A percentile compares a stretch with the other conserved stretches of the same genome.
Evolutionary conservation across 2,113 vertebrate species (phyloP).

Genomic region (Vidua chalybeata): DNA sequence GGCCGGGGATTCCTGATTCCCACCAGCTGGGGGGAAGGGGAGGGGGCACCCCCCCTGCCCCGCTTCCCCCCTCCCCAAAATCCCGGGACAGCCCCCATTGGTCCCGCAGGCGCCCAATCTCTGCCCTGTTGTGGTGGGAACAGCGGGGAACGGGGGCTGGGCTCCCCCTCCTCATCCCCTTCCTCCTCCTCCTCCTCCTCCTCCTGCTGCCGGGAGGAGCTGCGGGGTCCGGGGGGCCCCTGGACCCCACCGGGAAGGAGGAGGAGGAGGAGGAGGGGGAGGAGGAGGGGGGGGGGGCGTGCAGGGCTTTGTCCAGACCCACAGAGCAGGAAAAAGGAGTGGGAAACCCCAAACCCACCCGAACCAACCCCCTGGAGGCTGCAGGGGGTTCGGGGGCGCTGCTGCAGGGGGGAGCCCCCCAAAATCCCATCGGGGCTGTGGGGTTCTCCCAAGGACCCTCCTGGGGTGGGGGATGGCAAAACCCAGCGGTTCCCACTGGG

Average conservation of each 20-base stretch:
- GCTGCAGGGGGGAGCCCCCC: background rate
- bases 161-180: background rate
- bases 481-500: background rate
- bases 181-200: background rate
- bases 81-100: background rate
- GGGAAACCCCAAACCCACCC: background rate
- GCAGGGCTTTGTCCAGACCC: background rate
- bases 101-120: conserved; percentile 33
- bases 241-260: background rate
- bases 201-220: background rate
- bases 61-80: background rate
- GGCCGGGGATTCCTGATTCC: background rate
- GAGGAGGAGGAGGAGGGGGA: background rate
- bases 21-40: background rate
- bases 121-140: conserved; percentile 31
- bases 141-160: background rate
- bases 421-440: background rate
- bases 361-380: background rate
- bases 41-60: background rate
- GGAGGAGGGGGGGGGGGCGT: background rate
- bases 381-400: background rate
- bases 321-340: background rate
- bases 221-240: background rate
- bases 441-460: background rate
- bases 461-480: background rate